Base-by-base conservation (phyloP, 2,888 invertebrate genomes). In the Rhaphigaster nebulosa region DNA sequence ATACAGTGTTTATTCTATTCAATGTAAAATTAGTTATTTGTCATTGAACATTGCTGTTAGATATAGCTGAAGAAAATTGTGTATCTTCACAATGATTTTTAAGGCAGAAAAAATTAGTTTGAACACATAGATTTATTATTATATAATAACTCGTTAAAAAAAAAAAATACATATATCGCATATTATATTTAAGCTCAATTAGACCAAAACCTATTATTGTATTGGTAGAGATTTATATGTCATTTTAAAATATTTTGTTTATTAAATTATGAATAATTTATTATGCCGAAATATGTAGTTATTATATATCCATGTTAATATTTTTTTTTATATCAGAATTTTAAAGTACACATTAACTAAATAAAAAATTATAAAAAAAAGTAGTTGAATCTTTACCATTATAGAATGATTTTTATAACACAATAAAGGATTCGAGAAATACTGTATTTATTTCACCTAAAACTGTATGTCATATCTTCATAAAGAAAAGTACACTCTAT, bases 151-250 rank as follows among this genome's bases (percentile, higher is more conserved):
- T 45, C 45, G 50, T n/a, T 45, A 1, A 1, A n/a, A 65, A 65
- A 45, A 13, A 41, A 80, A 41, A 80, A 10, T 23, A 45, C 45
- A n/a, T 45, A 45, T 84, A 84, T 45, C 6, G 84, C 84, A 45
- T 84, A 84, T 84, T 84, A 84, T 84, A 84, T 84, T 84, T 84
- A 84, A 84, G 84, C 84, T 84, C 84, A 84, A 84, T 84, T 84
- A 84, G 84, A 84, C 84, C 84, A 84, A 84, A 80, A 84, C 5
- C 45, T 84, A 84, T 45, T 84, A n/a, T 84, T 84, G 45, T 45
- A 84, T 45, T 84, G 18, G 84, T 84, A 84, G 84, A n/a, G 45
- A 84, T 84, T n/a, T 84, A 50, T 84, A 84, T 45, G 45, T 38
- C 20, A 20, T 84, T 84, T 84, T 45, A 84, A 84, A 84, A n/a